These are phyloP conservation scores for Cryptosula pallasiana DNA, from an alignment of 2,888 invertebrate species.

Conservation along the genomic window DNA sequence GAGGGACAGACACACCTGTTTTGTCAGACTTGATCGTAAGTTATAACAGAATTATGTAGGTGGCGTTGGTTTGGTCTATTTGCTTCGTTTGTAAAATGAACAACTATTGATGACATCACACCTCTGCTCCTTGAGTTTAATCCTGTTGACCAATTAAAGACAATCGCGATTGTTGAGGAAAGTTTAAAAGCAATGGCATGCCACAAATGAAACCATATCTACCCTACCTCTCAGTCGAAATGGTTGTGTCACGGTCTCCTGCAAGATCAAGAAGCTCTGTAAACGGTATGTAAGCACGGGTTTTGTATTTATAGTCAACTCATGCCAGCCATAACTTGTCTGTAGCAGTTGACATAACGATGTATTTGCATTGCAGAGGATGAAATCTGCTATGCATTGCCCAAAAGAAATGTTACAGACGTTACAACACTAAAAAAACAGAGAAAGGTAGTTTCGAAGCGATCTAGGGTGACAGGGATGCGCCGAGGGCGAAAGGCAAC, in stretches of 20 bases:
- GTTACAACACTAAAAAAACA: background rate
- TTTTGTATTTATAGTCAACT: too few species aligned
- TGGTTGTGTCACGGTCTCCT: conserved; percentile 10
- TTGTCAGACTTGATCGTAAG: too few species aligned
- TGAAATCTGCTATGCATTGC: background rate
- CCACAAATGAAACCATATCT: background rate
- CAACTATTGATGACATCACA: background rate
- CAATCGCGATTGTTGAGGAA: conserved; percentile 12
- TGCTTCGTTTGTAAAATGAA: too few species aligned
- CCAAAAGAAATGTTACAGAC: background rate
- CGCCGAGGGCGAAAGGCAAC: background rate
- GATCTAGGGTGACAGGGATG: background rate
- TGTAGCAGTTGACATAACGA: too few species aligned
- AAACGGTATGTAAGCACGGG: background rate
- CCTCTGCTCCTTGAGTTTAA: background rate
- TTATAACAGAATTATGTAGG: too few species aligned
- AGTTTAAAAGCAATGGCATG: background rate
- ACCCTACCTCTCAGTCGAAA: background rate
- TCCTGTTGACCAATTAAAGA: conserved; percentile 1
- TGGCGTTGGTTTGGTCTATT: too few species aligned
- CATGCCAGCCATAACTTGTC: too few species aligned
- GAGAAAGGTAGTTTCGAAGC: background rate
- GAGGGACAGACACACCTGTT: too few species aligned
- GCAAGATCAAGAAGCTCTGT: background rate
- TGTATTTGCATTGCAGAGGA: conserved; percentile 2